Evolutionary conservation across 53 echinoderm and acorn worm genomes (phyloP).

Genomic region (Paelopatides confundens): DNA sequence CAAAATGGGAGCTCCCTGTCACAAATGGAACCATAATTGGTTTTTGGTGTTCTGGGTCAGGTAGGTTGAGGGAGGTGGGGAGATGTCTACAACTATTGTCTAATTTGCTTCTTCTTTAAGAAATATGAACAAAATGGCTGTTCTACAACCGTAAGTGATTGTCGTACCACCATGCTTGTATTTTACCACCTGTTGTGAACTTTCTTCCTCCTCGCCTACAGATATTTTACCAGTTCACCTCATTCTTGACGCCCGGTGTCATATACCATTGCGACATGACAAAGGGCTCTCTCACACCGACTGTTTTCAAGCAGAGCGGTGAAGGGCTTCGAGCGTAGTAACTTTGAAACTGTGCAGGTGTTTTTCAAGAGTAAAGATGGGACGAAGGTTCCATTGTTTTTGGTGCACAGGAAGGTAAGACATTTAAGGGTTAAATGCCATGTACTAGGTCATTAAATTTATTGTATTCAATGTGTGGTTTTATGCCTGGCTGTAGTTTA

Average conservation of each 20-base stretch:
- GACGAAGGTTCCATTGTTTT: constrained; percentile 91
- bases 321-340: constrained; percentile 80
- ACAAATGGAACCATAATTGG: no score
- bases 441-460: not conserved
- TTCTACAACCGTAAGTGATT: no score
- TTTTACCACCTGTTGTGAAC: no score
- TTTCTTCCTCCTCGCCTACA: not conserved
- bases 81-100: no score
- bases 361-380: constrained; percentile 90
- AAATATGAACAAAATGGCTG: no score
- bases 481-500: no score
- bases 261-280: constrained; percentile 90
- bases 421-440: not conserved
- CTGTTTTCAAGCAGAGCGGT: constrained; percentile 86
- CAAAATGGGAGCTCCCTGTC: no score
- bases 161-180: no score
- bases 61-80: no score
- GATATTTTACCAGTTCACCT: constrained; percentile 99
- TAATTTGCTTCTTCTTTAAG: no score
- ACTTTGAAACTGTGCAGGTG: constrained; percentile 84
- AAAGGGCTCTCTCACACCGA: constrained; percentile 65
- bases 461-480: not conserved
- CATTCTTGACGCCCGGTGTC: constrained; percentile 90
- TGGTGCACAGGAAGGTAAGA: constrained; percentile 90
- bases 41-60: no score